phyloP scores from a whole-genome alignment of 2,888 invertebrate species.

The Leucophora obtusa region DNA sequence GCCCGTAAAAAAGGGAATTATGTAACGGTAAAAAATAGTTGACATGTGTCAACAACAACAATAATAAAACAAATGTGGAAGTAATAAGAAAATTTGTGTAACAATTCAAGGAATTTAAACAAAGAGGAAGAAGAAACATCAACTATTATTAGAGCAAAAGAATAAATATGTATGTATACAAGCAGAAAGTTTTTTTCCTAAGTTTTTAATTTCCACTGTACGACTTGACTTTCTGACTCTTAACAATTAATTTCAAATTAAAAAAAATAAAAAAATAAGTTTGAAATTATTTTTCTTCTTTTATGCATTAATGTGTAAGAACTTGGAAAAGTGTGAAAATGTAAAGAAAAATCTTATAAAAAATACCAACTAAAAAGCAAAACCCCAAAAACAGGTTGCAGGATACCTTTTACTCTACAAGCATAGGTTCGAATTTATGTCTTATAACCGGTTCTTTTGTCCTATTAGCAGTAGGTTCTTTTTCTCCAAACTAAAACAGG shows the following conservation, averaged over 20 bases:
- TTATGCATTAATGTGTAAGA: not conserved
- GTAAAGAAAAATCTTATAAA: no score
- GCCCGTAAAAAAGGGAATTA: slow-evolving; percentile 12
- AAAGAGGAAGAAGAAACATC: not conserved
- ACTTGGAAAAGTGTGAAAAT: no score
- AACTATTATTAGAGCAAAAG: not conserved
- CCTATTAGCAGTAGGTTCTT: no score
- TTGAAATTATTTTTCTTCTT: not conserved
- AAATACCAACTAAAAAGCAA: no score
- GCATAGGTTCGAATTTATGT: no score
- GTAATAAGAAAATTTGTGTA: not conserved
- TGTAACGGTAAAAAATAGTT: slow-evolving; percentile 13
- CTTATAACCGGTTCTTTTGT: no score
- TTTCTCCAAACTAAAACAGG: no score
- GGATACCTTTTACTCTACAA: no score
- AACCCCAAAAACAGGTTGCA: no score
- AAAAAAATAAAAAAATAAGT: not conserved
- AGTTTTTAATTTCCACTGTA: not conserved
- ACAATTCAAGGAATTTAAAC: slow-evolving; percentile 3
- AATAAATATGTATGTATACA: no score
- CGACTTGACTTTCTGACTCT: slow-evolving; percentile 20
- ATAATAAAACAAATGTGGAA: slow-evolving; percentile 6
- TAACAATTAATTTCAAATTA: slow-evolving; percentile 30
- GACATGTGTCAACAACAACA: slow-evolving; percentile 46
- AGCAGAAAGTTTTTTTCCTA: not conserved